These are phyloP conservation scores for Drosophila meridiana DNA, from an alignment of 2,888 invertebrate species.

Conservation along the genomic window DNA sequence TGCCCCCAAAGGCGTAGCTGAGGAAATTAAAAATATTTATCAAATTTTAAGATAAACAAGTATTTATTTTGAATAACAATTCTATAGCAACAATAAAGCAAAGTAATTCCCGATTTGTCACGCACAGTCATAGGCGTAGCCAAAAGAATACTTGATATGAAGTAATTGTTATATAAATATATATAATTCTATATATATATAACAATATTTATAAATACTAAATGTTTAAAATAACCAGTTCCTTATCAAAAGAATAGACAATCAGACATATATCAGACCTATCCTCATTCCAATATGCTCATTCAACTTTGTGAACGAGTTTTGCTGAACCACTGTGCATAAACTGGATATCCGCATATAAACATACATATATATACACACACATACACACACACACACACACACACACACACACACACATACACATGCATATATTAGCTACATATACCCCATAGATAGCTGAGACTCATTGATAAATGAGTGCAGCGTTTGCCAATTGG, in stretches of 20 bases:
- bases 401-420: neutral
- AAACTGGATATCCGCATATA: conserved; percentile 1
- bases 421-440: conserved; percentile 22
- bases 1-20: neutral
- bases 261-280: neutral
- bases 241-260: neutral
- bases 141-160: neutral
- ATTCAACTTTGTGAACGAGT: neutral
- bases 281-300: neutral
- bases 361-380: neutral
- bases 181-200: too few relatives aligned
- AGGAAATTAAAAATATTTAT: neutral
- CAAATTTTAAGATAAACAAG: neutral
- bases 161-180: neutral
- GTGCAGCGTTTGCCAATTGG: conserved; percentile 20
- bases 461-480: conserved; percentile 40
- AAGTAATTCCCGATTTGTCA: neutral
- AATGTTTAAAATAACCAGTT: too few relatives aligned
- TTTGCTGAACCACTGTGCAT: neutral
- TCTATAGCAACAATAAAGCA: neutral
- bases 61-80: neutral
- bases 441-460: too few relatives aligned
- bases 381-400: neutral
- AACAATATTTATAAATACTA: too few relatives aligned
- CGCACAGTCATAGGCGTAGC: neutral